Evolutionary conservation across 2,797 vertebrate species (phyloP).

Genomic region (Psittacula echo): DNA sequence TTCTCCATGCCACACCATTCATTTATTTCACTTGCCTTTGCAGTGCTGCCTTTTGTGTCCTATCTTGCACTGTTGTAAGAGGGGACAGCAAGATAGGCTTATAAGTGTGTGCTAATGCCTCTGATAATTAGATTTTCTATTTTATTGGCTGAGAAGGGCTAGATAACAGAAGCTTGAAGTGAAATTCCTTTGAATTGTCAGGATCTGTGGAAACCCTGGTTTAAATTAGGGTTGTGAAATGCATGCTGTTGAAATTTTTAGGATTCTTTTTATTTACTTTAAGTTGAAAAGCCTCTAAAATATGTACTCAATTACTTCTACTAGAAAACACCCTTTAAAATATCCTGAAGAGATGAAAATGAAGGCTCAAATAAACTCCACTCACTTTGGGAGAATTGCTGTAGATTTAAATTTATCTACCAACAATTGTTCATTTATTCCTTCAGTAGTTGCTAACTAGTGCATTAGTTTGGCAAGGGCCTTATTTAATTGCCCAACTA

Average conservation of each 20-base stretch:
- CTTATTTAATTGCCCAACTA: not conserved
- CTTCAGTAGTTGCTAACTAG: not conserved
- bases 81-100: not conserved
- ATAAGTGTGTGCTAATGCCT: not conserved
- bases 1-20: not conserved
- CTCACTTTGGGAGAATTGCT: not conserved
- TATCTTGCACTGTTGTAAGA: not conserved
- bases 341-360: not conserved
- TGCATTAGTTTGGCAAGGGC: rapidly evolving
- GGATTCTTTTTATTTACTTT: slow-evolving; percentile 7
- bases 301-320: not conserved
- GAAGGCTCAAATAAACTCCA: not conserved
- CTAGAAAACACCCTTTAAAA: not conserved
- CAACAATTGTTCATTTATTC: not conserved
- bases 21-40: not conserved
- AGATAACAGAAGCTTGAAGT: not conserved
- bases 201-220: not conserved
- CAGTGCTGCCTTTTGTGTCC: not conserved
- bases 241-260: slow-evolving; percentile 1
- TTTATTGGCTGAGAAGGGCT: slow-evolving; percentile 11
- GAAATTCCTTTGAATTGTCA: slow-evolving; percentile 4
- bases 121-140: not conserved
- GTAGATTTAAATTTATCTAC: not conserved
- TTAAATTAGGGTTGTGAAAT: slow-evolving; percentile 40
- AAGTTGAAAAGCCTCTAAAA: not conserved